These are phyloP conservation scores for Zoanthus solanderi DNA, from an alignment of 92 coral and sea anemone species.

Conservation along the genomic window DNA sequence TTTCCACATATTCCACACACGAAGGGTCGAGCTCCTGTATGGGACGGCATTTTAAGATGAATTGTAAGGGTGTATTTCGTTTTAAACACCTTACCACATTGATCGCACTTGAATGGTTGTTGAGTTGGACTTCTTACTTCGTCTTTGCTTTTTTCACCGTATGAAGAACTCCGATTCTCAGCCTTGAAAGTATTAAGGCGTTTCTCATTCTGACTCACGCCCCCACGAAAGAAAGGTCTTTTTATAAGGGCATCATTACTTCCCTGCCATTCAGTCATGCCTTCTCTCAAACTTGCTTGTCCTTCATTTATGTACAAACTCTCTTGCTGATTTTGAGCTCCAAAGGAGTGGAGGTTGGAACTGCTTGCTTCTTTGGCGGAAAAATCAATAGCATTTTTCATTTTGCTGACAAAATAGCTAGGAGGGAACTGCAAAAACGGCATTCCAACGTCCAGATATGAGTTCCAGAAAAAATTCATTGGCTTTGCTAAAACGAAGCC, in stretches of 20 bases:
- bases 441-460: constrained; percentile 3
- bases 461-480: background rate
- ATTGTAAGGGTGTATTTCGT: constrained; percentile 98
- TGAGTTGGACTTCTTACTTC: constrained; percentile 27
- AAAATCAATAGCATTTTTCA: background rate
- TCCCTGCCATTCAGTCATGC: background rate
- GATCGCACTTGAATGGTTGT: constrained; percentile 88
- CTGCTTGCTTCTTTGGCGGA: background rate
- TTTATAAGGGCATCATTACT: background rate
- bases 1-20: constrained; percentile 99
- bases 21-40: constrained; percentile 99
- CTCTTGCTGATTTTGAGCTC: background rate
- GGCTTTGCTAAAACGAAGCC: constrained; percentile 7
- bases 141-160: background rate
- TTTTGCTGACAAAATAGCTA: constrained; percentile 7
- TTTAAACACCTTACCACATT: constrained; percentile 97
- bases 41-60: constrained; percentile 98
- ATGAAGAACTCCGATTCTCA: background rate
- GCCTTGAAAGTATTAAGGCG: background rate
- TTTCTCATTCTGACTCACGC: background rate
- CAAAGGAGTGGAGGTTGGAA: background rate
- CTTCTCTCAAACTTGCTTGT: background rate
- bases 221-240: background rate
- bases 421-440: constrained; percentile 8
- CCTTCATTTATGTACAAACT: background rate